Base-by-base conservation (phyloP, 1,140 invertebrate genomes). In the Eciton burchellii region DNA sequence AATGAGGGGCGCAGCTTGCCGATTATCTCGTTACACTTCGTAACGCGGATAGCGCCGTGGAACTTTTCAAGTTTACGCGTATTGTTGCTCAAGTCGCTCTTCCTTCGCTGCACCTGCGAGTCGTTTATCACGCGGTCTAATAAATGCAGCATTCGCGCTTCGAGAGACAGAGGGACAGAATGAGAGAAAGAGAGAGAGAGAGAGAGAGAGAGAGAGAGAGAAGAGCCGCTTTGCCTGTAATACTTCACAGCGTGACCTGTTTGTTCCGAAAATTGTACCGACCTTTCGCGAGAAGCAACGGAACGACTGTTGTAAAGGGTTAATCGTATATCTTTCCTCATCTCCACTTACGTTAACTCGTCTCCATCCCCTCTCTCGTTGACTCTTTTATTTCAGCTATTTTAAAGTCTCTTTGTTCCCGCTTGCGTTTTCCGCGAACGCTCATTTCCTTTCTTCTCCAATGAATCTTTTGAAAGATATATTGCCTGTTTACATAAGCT, bases 41-140 rank as follows among this genome's bases (percentile, higher is more conserved):
- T 54, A 41, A 54, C 68, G 68, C 19, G 60, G 16, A 68, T 26
- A 57, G 24, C 43, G 41, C 8, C n/a, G 19, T 52, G n/a, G 35
- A 79, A 70, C 21, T 79, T 57, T 79, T 54, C 74, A 68, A 79
- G 63, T 79, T 79, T 70, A 16, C 63, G 35, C 63, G 16, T 56
- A 54, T 79, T 79, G 49, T 79, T 79, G 41, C 35, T 21, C 63
- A 29, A 59, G 24, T 57, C 63, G 63, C 49, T 29, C 3, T 77
- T 77, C 66, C n/a, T 77, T 68, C n/a, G 62, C 21, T 29, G 74
- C 74, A 79, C 63, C 74, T 70, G 74, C 63, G 63, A 57, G 47
- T 70, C 63, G 74, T 79, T 79, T 79, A 79, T 79, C 74, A 57
- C 63, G n/a, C 41, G 49, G 49, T 79, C 74, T 79, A 79, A 79